Percentiles rank a stretch among this genome's conserved stretches.
Conservation (phyloP, 2,797 vertebrate species). For the Antrozous pallidus region DNA sequence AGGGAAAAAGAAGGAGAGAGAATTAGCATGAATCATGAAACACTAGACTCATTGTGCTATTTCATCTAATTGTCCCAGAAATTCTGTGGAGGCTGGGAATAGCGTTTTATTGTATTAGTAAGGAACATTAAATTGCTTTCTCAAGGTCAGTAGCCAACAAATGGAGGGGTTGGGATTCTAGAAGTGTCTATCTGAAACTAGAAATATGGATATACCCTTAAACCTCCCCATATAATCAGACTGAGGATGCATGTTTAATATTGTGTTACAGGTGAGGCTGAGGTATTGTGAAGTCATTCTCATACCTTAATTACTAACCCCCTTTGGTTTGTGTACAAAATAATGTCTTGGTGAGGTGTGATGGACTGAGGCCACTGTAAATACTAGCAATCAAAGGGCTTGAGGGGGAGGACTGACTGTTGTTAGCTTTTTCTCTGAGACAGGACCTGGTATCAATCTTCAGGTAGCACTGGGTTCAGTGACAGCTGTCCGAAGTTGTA, state of each 20-base stretch:
- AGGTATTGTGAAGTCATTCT: neutral
- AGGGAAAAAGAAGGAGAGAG: neutral
- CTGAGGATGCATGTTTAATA: neutral
- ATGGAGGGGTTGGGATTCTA: neutral
- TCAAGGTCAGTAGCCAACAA: neutral
- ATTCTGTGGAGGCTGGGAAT: neutral
- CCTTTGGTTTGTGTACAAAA: neutral
- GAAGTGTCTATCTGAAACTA: neutral
- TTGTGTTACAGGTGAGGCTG: neutral
- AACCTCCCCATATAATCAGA: neutral
- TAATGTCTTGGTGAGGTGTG: neutral
- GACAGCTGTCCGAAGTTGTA: constrained; percentile 63
- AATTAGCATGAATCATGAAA: neutral
- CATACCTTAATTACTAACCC: neutral
- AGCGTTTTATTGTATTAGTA: neutral
- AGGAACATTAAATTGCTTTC: neutral
- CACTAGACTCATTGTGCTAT: neutral
- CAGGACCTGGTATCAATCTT: constrained; percentile 32
- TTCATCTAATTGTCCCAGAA: neutral
- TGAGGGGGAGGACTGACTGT: neutral
- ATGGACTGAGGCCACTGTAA: neutral
- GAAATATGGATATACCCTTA: neutral
- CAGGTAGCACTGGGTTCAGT: constrained; percentile 31
- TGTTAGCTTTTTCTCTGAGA: constrained; percentile 18
- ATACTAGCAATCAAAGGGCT: neutral